Percentiles rank a stretch among this genome's conserved stretches.
Conservation (phyloP, 2,797 vertebrate species). For the Platyrinchus mystaceus region DNA sequence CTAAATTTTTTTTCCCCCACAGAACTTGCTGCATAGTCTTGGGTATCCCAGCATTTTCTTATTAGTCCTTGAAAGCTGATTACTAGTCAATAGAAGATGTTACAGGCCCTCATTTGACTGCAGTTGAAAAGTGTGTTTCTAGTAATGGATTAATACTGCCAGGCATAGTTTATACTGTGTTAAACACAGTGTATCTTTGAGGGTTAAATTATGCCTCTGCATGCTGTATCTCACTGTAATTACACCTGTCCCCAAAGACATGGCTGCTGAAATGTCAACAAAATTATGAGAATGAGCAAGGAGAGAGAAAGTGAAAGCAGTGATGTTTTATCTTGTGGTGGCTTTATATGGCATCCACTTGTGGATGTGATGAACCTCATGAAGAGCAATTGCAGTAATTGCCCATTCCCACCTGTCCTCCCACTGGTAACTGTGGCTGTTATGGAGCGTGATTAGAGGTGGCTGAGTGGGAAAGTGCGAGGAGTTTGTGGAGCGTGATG, state of each 20-base stretch:
- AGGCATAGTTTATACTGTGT: neutral
- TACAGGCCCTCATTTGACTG: neutral
- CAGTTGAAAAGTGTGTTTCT: neutral
- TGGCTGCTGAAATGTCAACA: neutral
- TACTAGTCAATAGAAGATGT: neutral
- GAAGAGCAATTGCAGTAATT: constrained; percentile 19
- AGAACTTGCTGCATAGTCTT: neutral
- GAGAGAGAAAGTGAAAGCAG: neutral
- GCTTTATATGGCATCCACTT: neutral
- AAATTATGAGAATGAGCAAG: neutral
- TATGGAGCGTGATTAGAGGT: neutral
- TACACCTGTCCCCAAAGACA: neutral
- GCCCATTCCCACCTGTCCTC: neutral
- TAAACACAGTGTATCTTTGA: neutral
- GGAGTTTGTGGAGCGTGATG: neutral
- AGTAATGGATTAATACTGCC: neutral
- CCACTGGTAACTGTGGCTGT: neutral
- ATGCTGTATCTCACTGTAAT: neutral
- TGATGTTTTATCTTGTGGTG: neutral
- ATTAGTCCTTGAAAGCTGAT: neutral
- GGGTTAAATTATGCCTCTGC: neutral
- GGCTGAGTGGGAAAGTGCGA: neutral
- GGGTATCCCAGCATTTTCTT: neutral
- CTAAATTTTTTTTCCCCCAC: neutral
- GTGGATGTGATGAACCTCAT: neutral